phyloP scores from a whole-genome alignment of 2,113 vertebrate species.

The Chionis minor region DNA sequence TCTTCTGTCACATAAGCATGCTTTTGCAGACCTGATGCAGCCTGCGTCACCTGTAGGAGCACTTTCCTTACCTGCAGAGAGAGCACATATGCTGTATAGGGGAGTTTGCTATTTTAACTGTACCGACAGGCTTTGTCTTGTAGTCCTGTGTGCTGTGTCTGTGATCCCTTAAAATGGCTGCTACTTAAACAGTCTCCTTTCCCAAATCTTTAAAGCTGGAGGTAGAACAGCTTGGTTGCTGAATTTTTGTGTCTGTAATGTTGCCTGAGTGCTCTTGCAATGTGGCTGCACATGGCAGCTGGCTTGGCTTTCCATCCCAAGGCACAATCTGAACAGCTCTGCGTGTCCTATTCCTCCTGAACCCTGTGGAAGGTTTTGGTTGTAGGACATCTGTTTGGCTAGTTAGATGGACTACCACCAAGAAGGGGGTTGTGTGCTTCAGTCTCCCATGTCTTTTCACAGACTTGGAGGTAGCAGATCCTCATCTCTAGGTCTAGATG shows the following conservation, averaged over 20 bases:
- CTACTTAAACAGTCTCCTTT: not conserved
- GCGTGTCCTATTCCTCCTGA: not conserved
- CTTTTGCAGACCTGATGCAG: not conserved
- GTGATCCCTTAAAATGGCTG: not conserved
- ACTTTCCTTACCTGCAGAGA: not conserved
- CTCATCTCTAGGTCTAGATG: not conserved
- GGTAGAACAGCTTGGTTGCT: accelerated
- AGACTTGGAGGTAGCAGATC: not conserved
- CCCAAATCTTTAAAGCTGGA: not conserved
- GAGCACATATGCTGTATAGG: not conserved
- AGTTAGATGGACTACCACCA: not conserved
- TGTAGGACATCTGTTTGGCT: not conserved
- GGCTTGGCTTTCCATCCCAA: not conserved
- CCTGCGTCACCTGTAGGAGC: not conserved
- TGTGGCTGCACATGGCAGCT: not conserved
- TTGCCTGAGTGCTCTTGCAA: not conserved
- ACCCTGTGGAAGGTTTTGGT: too few species aligned
- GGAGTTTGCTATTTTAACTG: not conserved
- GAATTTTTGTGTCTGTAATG: not conserved
- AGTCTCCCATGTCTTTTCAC: not conserved
- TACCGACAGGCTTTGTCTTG: not conserved
- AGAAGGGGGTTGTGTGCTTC: not conserved
- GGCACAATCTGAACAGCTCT: accelerated
- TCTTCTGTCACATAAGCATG: not conserved
- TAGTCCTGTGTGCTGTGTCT: not conserved